Evolutionary conservation across 2,888 invertebrate genomes (phyloP), one percentile per base, ranked within the genome.

Genomic region (Cephus sareptanus): DNA sequence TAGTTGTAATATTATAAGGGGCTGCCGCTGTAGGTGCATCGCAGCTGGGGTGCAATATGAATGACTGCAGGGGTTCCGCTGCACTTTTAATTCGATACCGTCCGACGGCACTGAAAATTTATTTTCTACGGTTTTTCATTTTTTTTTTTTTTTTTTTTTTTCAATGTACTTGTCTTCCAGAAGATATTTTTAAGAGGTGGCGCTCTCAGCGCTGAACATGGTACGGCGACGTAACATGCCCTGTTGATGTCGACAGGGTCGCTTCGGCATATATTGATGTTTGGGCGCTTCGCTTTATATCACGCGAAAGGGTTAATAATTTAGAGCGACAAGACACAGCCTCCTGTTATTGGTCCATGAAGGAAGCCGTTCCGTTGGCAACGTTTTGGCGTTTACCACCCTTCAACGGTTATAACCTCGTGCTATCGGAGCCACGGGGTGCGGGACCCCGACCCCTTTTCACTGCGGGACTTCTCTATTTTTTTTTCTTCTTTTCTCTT

Each of bases 321-420:
- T 90, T 88, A 90, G 85, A 85, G 84, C 86, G 86, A 87, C 89
- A 88, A 87, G 87, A 89, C 86, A 83, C 89, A 83, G 83, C 83
- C 79, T 81, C 56, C 82, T 79, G 88, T 90, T 90, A 90, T 91
- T 90, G 89, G 86, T 82, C 86, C 86, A 90, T 90, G 89, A 90
- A 90, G 40, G 87, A 85, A 88, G 85, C 85, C 86, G 80, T 84
- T 81, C 73, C 81, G 78, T 71, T 37, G 79, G 75, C 80, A 82
- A 80, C 79, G 81, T 81, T 84, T 83, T 81, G 79, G 80, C 81
- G 77, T 84, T 82, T 81, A 80, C 71, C 76, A 74, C 76, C 79
- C 69, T 73, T 33, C 74, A 56, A 79, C 78, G 79, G 75, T 75
- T 80, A 83, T 83, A 78, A 77, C 69, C 75, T 76, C 79, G 69